phyloP scores from a whole-genome alignment of 2,113 vertebrate species.

The Oryzias woworae region DNA sequence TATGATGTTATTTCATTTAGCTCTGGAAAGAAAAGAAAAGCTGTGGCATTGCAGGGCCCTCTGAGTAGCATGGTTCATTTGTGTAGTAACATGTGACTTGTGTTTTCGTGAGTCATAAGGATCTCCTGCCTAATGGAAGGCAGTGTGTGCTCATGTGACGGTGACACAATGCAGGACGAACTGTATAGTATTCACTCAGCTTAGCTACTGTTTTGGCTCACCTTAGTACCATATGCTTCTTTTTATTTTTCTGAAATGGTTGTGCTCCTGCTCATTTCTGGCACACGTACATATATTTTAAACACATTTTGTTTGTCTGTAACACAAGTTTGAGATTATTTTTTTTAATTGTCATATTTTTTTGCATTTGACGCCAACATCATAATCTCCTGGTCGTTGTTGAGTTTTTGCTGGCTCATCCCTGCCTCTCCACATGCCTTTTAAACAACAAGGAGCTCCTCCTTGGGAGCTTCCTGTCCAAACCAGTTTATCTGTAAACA shows the following conservation, averaged over 20 bases:
- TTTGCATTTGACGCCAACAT: neutral
- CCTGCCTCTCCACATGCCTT: slow-evolving; percentile 74
- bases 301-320: slow-evolving; percentile 25
- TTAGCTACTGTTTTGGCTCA: slow-evolving; percentile 56
- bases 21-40: slow-evolving; percentile 48
- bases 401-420: slow-evolving; percentile 77
- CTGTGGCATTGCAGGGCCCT: slow-evolving; percentile 57
- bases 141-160: slow-evolving; percentile 76
- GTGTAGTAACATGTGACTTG: slow-evolving; percentile 79
- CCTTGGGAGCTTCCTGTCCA: slow-evolving; percentile 79
- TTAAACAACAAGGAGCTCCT: slow-evolving; percentile 77
- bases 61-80: slow-evolving; percentile 72
- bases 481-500: slow-evolving; percentile 82
- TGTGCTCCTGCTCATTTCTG: too few relatives aligned
- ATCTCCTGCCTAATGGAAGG: slow-evolving; percentile 77
- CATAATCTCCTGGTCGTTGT: slow-evolving; percentile 58
- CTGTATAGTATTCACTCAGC: slow-evolving; percentile 64
- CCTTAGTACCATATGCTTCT: slow-evolving; percentile 1
- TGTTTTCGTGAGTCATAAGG: slow-evolving; percentile 79
- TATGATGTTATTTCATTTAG: slow-evolving; percentile 73
- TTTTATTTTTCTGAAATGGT: neutral
- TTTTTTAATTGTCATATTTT: too few relatives aligned
- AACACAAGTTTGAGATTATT: neutral
- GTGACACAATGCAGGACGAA: slow-evolving; percentile 72
- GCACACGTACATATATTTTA: too few relatives aligned